Evolutionary conservation across 2,797 vertebrate species (phyloP).

Genomic region (Oreortyx pictus): DNA sequence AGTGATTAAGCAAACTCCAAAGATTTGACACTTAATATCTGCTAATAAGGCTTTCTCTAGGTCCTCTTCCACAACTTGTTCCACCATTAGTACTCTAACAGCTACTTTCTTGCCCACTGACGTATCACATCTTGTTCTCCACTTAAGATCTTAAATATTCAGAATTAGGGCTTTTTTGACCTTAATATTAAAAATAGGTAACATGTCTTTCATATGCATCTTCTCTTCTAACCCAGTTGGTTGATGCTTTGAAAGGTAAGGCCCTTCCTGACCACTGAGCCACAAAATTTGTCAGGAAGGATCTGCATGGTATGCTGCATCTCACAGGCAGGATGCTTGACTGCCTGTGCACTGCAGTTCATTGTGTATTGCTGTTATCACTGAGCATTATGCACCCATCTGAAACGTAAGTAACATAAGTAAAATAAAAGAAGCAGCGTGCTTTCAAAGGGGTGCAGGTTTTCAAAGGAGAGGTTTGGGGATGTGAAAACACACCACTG

Average conservation of each 20-base stretch:
- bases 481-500: background rate
- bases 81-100: background rate
- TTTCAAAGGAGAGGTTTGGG: background rate
- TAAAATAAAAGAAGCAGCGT: background rate
- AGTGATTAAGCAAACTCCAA: background rate
- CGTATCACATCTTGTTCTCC: background rate
- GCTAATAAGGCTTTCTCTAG: background rate
- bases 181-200: background rate
- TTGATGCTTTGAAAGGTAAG: rapidly evolving
- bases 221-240: background rate
- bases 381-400: background rate
- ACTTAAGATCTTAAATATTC: background rate
- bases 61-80: background rate
- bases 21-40: background rate
- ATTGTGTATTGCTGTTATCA: background rate
- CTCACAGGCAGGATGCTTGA: background rate
- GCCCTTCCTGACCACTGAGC: background rate
- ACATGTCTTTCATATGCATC: background rate
- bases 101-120: background rate
- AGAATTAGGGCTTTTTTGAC: background rate
- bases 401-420: background rate
- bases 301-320: background rate
- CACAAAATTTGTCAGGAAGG: background rate
- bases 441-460: background rate
- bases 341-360: background rate